Percentiles rank a stretch among this genome's conserved stretches.
Conservation (phyloP, 2,888 invertebrate genomes). For the Campoplex nolae region DNA sequence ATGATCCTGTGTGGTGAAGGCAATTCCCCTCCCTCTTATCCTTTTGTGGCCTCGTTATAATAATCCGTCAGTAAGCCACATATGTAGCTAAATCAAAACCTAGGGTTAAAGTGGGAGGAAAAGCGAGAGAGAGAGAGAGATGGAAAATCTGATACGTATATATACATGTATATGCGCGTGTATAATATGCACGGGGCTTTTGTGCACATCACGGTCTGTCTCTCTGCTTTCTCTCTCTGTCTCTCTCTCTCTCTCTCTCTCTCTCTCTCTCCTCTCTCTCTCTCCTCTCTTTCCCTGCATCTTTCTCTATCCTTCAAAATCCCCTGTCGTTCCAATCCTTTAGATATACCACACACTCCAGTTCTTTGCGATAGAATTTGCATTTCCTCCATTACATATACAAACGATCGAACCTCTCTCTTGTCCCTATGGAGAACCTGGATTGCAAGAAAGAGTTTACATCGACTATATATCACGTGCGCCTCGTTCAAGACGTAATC, state of each 20-base stretch:
- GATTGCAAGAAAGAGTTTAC: constrained; percentile 51
- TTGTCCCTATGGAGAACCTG: constrained; percentile 23
- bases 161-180: constrained; percentile 41
- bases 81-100: constrained; percentile 69
- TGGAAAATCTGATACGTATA: constrained; percentile 42
- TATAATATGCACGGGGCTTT: constrained; percentile 62
- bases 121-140: constrained; percentile 4
- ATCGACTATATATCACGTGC: constrained; percentile 11
- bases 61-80: constrained; percentile 72
- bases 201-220: constrained; percentile 64
- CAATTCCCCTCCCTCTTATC: constrained; percentile 46
- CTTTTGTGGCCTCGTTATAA: constrained; percentile 71
- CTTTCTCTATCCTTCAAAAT: constrained; percentile 51
- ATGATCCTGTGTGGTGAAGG: constrained; percentile 45
- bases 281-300: constrained; percentile 11
- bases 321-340: constrained; percentile 57
- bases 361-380: constrained; percentile 53
- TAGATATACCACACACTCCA: constrained; percentile 38
- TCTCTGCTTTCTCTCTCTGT: constrained; percentile 37
- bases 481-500: not conserved
- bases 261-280: constrained; percentile 8
- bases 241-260: constrained; percentile 14
- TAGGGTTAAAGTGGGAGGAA: constrained; percentile 63
- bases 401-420: constrained; percentile 8
- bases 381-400: constrained; percentile 49